These are phyloP conservation scores for Cassiopea xamachana DNA, from an alignment of 30 jellyfish, hydroid and myxozoan genomes.

Conservation along the genomic window DNA sequence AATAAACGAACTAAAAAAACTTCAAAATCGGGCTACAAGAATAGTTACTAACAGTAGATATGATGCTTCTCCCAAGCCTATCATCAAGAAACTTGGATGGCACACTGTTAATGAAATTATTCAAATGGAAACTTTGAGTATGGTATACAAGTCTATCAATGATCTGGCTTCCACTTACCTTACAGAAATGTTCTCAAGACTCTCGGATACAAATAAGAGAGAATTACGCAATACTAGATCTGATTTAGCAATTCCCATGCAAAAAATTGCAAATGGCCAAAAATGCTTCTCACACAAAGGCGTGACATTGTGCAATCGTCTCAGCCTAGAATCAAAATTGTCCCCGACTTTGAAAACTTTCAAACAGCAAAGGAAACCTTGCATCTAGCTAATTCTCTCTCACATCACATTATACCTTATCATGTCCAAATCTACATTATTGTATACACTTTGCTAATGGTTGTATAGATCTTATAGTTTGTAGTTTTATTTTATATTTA, in stretches of 20 bases:
- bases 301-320: slow-evolving; percentile 19
- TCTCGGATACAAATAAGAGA: neutral
- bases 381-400: neutral
- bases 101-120: neutral
- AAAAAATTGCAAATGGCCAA: slow-evolving; percentile 35
- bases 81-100: neutral
- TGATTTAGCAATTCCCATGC: slow-evolving; percentile 21
- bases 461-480: no score
- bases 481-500: no score
- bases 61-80: no score
- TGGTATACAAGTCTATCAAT: slow-evolving; percentile 1
- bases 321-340: neutral
- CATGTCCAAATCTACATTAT: no score
- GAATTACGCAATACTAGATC: slow-evolving; percentile 17
- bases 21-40: no score
- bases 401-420: no score
- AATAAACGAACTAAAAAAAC: neutral
- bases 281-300: slow-evolving; percentile 28
- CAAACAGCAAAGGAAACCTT: neutral
- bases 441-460: no score
- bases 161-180: neutral
- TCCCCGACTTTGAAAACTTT: neutral
- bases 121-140: neutral
- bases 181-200: neutral
- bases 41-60: neutral